Evolutionary conservation across 2,888 invertebrate species (phyloP), one percentile per base, ranked within the genome.

Genomic region (Campoplex capitator): DNA sequence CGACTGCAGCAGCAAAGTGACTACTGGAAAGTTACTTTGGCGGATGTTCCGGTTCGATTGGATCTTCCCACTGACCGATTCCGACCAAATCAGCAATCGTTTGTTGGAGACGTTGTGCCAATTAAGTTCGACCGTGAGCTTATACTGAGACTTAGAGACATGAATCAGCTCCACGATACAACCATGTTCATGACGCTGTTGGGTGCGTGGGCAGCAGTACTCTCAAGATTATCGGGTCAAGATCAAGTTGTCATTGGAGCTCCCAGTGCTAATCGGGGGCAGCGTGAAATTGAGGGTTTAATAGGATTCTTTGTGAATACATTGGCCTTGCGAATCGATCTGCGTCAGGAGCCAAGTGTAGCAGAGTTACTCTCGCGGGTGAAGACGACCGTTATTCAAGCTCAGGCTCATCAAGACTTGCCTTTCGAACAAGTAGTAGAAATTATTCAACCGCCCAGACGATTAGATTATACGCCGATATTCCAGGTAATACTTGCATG

Each of bases 251-350:
- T 76, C 4, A 76, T 76, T 35, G 75, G 75, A 28, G 75, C 32
- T 11, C 75, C 75, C 1, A 62, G 58, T 51, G 75, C 75, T 11
- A 76, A 76, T 76, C 75, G 75, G 1, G 45, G 42, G 3, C 62
- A 45, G 16, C 23, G 9, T 23, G 58, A 76, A 23, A 58, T 76
- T 62, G 58, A 76, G 11, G 11, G 42, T 76, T 45, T 62, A 9
- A 76, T 76, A 16, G 75, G 75, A 6, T 76, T 76, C 62, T 76
- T 76, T 45, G 75, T 76, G 11, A 62, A 76, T n/a, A 62, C 58
- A 45, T 51, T 76, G 42, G 58, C 75, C 18, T 18, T 65, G 3
- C 38, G 58, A 13, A 45, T 58, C 16, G 75, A 76, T 42, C 18
- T 76, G 8, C 75, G 45, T 9, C 18, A 45, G 16, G 45, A 62